Conservation (phyloP, 1,140 invertebrate species). For the Drosophila insularis region DNA sequence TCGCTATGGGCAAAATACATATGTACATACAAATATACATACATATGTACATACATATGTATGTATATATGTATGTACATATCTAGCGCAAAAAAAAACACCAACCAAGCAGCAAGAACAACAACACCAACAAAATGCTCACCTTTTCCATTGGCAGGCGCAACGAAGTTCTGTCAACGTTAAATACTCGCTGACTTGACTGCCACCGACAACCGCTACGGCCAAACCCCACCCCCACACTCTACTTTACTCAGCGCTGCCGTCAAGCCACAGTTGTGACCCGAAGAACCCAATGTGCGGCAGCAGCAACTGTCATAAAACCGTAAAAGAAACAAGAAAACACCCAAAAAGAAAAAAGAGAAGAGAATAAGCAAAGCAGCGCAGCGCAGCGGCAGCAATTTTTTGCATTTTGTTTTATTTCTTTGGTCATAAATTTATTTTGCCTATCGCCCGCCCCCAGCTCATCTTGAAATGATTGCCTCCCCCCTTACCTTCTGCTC, state of each 20-base stretch:
- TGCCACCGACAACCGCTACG: slow-evolving; percentile 23
- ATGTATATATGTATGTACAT: slow-evolving; percentile 22
- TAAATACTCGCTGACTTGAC: slow-evolving; percentile 6
- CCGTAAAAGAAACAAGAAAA: slow-evolving; percentile 44
- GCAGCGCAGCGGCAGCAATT: slow-evolving; percentile 29
- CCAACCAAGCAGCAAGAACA: slow-evolving; percentile 32
- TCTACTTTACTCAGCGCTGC: background rate
- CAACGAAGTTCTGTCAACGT: slow-evolving; percentile 8
- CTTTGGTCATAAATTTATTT: slow-evolving; percentile 45
- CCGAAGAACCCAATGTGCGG: slow-evolving; percentile 30
- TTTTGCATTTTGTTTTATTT: slow-evolving; percentile 42
- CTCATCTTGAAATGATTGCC: too few species aligned
- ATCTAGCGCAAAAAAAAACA: slow-evolving; percentile 52
- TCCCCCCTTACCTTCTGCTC: background rate
- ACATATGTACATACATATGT: slow-evolving; percentile 8
- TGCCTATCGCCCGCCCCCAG: slow-evolving; percentile 12
- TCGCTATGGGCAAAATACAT: slow-evolving; percentile 46
- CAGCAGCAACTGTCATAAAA: slow-evolving; percentile 45
- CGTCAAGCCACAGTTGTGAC: slow-evolving; percentile 6
- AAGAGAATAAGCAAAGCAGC: slow-evolving; percentile 36
- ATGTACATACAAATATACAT: slow-evolving; percentile 23
- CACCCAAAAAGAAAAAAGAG: slow-evolving; percentile 21
- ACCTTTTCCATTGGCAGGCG: slow-evolving; percentile 60
- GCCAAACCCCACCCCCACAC: background rate
- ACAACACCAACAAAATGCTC: slow-evolving; percentile 37